Evolutionary conservation across 2,797 vertebrate species (phyloP), one percentile per base, ranked within the genome.

Genomic region (Pygocentrus nattereri): DNA sequence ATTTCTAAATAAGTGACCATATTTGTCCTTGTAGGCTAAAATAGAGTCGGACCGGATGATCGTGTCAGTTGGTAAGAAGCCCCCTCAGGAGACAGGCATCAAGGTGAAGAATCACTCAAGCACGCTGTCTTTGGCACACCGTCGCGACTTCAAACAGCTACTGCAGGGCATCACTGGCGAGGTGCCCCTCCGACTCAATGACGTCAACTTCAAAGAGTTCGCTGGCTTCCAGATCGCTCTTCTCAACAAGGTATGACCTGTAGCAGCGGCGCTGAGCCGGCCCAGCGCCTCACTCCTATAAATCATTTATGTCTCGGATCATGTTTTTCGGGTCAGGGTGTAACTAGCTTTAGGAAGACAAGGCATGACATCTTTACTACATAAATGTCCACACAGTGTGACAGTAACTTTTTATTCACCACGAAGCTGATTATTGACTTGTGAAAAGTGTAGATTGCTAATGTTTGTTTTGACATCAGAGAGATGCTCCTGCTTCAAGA

Each of bases 31-130:
- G 0, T 85, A 99, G 98, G 98, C 98, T 68, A 99, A 99, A 94
- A 95, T 99, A 23, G 98, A 99, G 85, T 98, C 97, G 0, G 98
- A 99, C 77, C 95, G 97, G 88, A 94, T 99, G 81, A 97, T 99
- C 52, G 96, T 96, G 88, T 98, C 97, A 0, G 98, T 99, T 90
- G 98, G 98, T 87, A 99, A 99, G 94, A 99, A 97, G 91, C 94
- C 95, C 81, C 97, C 98, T 25, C 97, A 96, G 89, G 97, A 99
- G 93, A 95, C 93, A 0, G 97, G 96, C 90, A 98, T 99, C 85
- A 99, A 97, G 94, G 97, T 99, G 92, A 97, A 97, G 95, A 98
- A 96, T 91, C 95, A 97, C 90, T 96, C 95, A 82, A 95, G 87
- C 88, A 91, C 92, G 0, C 87, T 97, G 69, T 96, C 95, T 80